These are phyloP conservation scores for Champsocephalus esox DNA, from an alignment of 2,797 vertebrate species.

Conservation along the genomic window DNA sequence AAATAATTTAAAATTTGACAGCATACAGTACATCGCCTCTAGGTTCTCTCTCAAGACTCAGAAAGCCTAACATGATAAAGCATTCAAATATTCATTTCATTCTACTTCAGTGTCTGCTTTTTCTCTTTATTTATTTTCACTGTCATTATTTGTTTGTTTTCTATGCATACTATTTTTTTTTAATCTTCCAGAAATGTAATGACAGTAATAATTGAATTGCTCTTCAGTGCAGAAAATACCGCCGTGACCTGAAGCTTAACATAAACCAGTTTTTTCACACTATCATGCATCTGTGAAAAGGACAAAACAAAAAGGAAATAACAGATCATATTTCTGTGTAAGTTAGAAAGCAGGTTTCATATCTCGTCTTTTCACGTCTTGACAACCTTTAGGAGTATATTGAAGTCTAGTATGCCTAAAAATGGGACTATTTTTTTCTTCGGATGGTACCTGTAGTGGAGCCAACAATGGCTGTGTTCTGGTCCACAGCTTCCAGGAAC, in stretches of 20 bases:
- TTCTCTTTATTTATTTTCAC: conserved; percentile 17
- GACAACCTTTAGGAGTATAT: not conserved
- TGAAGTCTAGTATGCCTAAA: too few species aligned
- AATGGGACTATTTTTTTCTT: not conserved
- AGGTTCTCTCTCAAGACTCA: conserved; percentile 26
- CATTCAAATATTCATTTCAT: conserved; percentile 35
- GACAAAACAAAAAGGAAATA: not conserved
- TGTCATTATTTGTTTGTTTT: not conserved
- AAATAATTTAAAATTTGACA: conserved; percentile 51
- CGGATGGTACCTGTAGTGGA: conserved; percentile 90
- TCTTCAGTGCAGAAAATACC: not conserved
- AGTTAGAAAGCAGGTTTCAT: not conserved
- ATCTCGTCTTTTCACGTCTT: too few species aligned
- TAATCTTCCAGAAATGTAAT: not conserved
- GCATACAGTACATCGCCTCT: conserved; percentile 1
- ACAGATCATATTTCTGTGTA: not conserved
- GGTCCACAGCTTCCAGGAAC: conserved; percentile 95
- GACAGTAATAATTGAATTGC: not conserved
- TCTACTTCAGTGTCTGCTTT: conserved; percentile 33
- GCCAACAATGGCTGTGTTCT: conserved; percentile 96
- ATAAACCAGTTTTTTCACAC: not conserved
- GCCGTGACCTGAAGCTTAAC: not conserved
- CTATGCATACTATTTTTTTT: not conserved
- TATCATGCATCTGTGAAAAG: not conserved
- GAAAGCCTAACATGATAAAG: conserved; percentile 39